A percentile compares a stretch with the other conserved stretches of the same genome.
These are phyloP conservation scores for Salmo trutta DNA, from an alignment of 2,797 vertebrate genomes.

Conservation along the genomic window DNA sequence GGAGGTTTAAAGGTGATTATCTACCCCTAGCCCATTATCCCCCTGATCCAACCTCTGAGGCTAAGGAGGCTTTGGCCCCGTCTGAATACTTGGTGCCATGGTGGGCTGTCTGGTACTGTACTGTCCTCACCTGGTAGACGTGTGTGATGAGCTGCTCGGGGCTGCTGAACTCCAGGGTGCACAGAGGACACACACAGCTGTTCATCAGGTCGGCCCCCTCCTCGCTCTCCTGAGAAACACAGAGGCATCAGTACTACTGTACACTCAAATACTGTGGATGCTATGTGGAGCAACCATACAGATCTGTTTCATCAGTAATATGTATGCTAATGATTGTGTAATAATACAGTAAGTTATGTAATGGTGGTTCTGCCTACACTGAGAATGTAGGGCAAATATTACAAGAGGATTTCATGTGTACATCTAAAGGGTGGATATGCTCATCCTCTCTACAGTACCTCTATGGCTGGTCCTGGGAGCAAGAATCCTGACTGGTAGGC, in stretches of 20 bases:
- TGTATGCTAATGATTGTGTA: too few species aligned
- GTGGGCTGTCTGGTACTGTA: not conserved
- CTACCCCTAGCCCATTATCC: conserved; percentile 18
- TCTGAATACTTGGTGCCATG: not conserved
- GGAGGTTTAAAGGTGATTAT: conserved; percentile 35
- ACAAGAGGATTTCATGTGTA: too few species aligned
- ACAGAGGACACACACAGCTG: conserved; percentile 88
- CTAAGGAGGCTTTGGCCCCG: conserved; percentile 20
- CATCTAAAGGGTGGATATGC: too few species aligned
- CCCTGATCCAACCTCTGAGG: conserved; percentile 7
- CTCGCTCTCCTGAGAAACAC: conserved; percentile 73
- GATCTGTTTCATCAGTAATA: too few species aligned
- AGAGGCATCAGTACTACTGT: not conserved
- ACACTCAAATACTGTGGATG: not conserved
- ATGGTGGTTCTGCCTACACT: too few species aligned
- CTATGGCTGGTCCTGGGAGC: too few species aligned
- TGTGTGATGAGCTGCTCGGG: conserved; percentile 93
- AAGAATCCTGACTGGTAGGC: too few species aligned
- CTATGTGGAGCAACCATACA: not conserved
- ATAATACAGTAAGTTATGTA: too few species aligned
- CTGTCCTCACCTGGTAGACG: conserved; percentile 89
- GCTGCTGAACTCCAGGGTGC: conserved; percentile 90
- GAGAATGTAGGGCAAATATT: too few species aligned
- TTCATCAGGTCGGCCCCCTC: conserved; percentile 67
- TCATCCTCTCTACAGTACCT: too few species aligned